These are phyloP conservation scores for Chouioia cunea DNA, from an alignment of 2,888 invertebrate species.

Conservation along the genomic window DNA sequence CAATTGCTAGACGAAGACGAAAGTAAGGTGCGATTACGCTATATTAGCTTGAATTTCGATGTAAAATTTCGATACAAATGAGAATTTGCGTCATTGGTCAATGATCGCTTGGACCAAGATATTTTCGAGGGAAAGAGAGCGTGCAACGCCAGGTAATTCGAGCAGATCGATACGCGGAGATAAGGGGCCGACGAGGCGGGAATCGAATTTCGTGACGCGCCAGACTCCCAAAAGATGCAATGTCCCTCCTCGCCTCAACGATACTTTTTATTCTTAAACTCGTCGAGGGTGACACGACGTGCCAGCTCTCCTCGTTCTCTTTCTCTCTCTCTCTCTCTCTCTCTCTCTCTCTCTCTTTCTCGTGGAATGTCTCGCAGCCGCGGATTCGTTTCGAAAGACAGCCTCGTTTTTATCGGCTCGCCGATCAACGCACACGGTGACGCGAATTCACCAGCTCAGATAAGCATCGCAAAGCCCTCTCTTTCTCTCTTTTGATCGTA, in stretches of 20 bases:
- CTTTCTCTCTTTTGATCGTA: conserved; percentile 22
- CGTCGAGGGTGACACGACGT: conserved; percentile 23
- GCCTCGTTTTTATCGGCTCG: conserved; percentile 25
- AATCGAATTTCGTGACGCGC: conserved; percentile 44
- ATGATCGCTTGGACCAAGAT: neutral
- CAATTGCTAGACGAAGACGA: no score
- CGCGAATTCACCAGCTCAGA: conserved; percentile 32
- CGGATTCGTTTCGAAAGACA: conserved; percentile 9
- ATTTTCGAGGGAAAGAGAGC: conserved; percentile 1
- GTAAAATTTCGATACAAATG: no score
- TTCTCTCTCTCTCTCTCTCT: no score
- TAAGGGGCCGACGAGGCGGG: conserved; percentile 10
- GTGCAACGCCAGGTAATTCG: conserved; percentile 38
- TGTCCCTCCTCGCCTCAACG: neutral
- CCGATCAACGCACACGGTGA: conserved; percentile 30
- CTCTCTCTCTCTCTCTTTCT: no score
- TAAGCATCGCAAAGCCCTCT: conserved; percentile 31
- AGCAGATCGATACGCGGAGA: conserved; percentile 41
- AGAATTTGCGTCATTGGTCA: no score
- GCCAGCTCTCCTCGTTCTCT: conserved; percentile 6
- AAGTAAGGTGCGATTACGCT: no score
- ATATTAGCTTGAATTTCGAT: no score
- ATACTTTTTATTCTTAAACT: conserved; percentile 15
- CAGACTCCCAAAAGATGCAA: conserved; percentile 23
- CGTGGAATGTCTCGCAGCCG: neutral